A percentile compares a stretch with the other conserved stretches of the same genome.
phyloP scores from a whole-genome alignment of 2,113 vertebrate species.

The Mobula birostris region DNA sequence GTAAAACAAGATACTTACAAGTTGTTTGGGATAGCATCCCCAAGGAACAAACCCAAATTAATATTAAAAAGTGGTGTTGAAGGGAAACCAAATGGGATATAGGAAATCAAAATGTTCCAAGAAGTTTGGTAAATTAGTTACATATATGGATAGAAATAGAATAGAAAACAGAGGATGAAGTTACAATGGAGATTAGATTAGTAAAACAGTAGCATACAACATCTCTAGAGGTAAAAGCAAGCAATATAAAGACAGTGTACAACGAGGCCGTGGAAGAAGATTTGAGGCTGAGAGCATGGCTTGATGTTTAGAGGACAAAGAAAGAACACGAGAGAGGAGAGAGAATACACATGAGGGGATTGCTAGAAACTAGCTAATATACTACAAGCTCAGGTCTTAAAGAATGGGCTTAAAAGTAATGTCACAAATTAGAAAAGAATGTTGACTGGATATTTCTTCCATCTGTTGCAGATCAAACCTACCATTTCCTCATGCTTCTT shows the following conservation, averaged over 20 bases:
- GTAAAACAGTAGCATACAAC: background rate
- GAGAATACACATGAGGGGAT: no score
- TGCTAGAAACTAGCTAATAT: background rate
- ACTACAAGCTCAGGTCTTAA: background rate
- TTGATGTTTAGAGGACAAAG: no score
- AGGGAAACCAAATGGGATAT: background rate
- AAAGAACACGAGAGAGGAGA: no score
- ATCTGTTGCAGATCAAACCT: constrained; percentile 2
- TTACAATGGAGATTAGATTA: background rate
- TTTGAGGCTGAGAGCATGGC: no score
- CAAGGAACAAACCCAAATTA: background rate
- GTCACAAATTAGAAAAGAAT: background rate
- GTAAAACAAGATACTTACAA: no score
- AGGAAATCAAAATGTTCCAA: no score
- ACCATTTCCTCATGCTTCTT: background rate
- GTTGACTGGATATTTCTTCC: background rate
- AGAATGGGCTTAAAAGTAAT: background rate
- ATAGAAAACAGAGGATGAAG: background rate
- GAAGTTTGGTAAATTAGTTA: background rate
- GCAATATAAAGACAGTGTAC: background rate
- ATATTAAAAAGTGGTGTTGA: background rate
- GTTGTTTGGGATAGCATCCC: background rate
- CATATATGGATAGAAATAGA: background rate
- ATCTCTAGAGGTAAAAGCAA: background rate
- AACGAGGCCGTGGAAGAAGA: background rate